phyloP scores from a whole-genome alignment of 2,113 vertebrate species.

The Megaceryle torquata region DNA sequence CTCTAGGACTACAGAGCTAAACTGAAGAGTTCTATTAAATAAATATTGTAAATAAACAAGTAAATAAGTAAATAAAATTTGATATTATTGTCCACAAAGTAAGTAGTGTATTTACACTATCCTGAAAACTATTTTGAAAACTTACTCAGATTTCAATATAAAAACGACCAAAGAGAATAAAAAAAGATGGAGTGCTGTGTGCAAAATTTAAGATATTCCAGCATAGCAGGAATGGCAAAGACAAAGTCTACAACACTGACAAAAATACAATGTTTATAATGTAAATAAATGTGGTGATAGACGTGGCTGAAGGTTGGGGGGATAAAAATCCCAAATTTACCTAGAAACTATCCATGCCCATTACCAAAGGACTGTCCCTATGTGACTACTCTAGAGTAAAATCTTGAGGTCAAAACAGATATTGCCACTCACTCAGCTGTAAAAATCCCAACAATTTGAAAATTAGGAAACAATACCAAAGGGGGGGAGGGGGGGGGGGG shows the following conservation, averaged over 20 bases:
- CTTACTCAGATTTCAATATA: background rate
- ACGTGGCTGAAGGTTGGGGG: background rate
- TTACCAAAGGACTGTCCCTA: background rate
- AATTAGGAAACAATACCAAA: background rate
- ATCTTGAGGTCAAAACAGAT: background rate
- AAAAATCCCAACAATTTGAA: background rate
- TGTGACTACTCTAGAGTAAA: background rate
- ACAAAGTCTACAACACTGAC: background rate
- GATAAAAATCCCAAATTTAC: background rate
- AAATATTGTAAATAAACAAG: too few species aligned
- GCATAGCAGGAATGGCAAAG: background rate
- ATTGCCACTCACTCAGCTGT: background rate
- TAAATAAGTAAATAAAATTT: background rate
- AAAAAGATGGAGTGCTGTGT: background rate
- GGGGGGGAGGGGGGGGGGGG: background rate
- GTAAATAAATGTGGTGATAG: background rate
- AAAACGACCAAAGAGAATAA: background rate
- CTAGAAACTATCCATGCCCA: background rate
- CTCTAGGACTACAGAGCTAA: background rate
- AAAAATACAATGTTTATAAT: background rate
- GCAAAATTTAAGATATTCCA: background rate
- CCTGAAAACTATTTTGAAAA: background rate
- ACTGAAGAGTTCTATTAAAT: background rate
- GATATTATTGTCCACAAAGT: background rate
- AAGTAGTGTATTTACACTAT: background rate